Percentiles rank a stretch among this genome's conserved stretches.
These are phyloP conservation scores for Progne subis DNA, from an alignment of 2,113 vertebrate species.

Conservation along the genomic window DNA sequence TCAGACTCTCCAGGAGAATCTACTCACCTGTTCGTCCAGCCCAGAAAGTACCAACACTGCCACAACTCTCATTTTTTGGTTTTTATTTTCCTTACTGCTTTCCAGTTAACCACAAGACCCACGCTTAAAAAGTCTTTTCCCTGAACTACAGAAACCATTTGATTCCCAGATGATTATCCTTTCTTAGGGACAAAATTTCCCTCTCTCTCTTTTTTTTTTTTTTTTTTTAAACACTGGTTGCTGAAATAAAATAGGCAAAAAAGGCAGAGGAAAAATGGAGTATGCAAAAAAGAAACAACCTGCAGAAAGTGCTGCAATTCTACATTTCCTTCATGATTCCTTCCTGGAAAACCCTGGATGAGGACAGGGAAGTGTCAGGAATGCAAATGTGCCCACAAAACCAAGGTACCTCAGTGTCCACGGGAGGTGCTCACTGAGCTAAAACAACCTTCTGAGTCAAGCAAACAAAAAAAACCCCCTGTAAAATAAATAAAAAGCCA, in stretches of 20 bases:
- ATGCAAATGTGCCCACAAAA: not conserved
- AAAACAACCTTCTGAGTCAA: not conserved
- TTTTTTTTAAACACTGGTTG: not conserved
- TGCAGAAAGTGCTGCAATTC: not conserved
- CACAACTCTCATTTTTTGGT: rapidly evolving
- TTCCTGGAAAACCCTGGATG: not conserved
- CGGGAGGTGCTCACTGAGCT: rapidly evolving
- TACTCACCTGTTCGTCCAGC: not conserved
- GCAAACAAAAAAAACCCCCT: not conserved
- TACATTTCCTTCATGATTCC: not conserved
- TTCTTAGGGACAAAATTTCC: not conserved
- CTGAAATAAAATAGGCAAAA: not conserved
- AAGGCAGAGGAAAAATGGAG: not conserved
- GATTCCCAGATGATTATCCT: not conserved
- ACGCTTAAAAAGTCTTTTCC: not conserved
- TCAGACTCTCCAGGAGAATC: not conserved
- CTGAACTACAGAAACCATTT: not conserved
- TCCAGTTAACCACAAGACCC: not conserved
- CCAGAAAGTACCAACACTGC: not conserved
- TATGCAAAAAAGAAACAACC: not conserved
- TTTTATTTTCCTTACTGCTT: not conserved
- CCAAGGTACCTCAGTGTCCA: not conserved
- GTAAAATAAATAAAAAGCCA: not conserved
- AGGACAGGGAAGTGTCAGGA: not conserved
- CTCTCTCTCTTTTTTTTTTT: not conserved